Conservation (phyloP, 2,113 vertebrate genomes). For the Leptosomus discolor region DNA sequence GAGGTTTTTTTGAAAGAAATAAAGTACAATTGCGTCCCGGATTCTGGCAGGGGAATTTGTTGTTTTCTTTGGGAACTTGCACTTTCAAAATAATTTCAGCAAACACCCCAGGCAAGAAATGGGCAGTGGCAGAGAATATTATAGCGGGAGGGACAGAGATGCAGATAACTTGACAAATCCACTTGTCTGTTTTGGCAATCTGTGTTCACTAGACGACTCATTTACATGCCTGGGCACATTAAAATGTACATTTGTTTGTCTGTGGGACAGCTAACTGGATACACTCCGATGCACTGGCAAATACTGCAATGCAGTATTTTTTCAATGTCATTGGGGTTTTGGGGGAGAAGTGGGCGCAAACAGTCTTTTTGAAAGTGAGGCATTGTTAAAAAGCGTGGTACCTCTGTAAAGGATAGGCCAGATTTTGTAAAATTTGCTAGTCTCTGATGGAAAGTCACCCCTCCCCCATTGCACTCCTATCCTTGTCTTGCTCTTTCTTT, state of each 20-base stretch:
- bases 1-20: not conserved
- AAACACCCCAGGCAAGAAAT: conserved; percentile 21
- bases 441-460: conserved; percentile 22
- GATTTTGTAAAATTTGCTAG: not conserved
- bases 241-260: conserved; percentile 65
- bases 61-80: not conserved
- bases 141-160: not conserved
- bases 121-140: conserved; percentile 21
- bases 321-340: conserved; percentile 77
- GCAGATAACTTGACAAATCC: conserved; percentile 49
- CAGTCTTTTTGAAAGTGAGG: not conserved
- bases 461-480: not conserved
- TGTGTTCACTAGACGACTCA: conserved; percentile 44
- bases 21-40: not conserved
- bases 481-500: not conserved
- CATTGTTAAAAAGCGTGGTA: not conserved
- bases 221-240: conserved; percentile 60
- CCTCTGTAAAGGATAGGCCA: not conserved
- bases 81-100: conserved; percentile 29
- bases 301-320: conserved; percentile 83
- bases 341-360: conserved; percentile 31
- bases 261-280: conserved; percentile 68
- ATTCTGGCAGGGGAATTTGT: not conserved
- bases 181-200: conserved; percentile 45
- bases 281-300: conserved; percentile 63